phyloP scores from a whole-genome alignment of 2,888 invertebrate species.

The Nematopogon swammerdamellus region DNA sequence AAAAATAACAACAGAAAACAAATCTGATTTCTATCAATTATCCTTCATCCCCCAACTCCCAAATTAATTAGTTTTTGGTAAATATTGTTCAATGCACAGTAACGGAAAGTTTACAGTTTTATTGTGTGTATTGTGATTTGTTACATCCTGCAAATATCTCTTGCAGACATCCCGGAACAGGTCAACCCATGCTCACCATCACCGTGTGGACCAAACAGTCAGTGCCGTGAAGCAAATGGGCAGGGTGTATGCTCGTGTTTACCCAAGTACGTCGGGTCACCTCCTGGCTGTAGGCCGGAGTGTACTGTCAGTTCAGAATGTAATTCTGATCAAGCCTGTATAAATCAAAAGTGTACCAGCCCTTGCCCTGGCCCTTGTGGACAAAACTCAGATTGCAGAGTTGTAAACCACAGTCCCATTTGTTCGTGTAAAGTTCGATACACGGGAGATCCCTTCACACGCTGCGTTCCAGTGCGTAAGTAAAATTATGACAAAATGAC shows the following conservation, averaged over 20 bases:
- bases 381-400: conserved; percentile 65
- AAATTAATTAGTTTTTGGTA: too few species aligned
- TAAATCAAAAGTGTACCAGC: conserved; percentile 72
- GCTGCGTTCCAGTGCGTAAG: conserved; percentile 57
- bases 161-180: too few species aligned
- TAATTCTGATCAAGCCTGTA: conserved; percentile 65
- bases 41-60: too few species aligned
- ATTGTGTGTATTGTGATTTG: too few species aligned
- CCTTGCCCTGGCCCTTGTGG: conserved; percentile 75
- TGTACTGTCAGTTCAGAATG: conserved; percentile 79
- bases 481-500: too few species aligned
- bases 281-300: conserved; percentile 75
- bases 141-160: too few species aligned
- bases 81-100: too few species aligned
- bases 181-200: conserved; percentile 61
- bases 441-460: conserved; percentile 67
- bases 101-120: too few species aligned
- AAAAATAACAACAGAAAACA: too few species aligned
- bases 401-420: conserved; percentile 75
- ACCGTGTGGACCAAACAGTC: conserved; percentile 74
- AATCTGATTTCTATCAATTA: too few species aligned
- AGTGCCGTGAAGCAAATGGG: conserved; percentile 66
- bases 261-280: conserved; percentile 67
- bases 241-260: conserved; percentile 75
- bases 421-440: conserved; percentile 64